phyloP scores from a whole-genome alignment of 2,113 vertebrate species.

The Etheostoma spectabile region DNA sequence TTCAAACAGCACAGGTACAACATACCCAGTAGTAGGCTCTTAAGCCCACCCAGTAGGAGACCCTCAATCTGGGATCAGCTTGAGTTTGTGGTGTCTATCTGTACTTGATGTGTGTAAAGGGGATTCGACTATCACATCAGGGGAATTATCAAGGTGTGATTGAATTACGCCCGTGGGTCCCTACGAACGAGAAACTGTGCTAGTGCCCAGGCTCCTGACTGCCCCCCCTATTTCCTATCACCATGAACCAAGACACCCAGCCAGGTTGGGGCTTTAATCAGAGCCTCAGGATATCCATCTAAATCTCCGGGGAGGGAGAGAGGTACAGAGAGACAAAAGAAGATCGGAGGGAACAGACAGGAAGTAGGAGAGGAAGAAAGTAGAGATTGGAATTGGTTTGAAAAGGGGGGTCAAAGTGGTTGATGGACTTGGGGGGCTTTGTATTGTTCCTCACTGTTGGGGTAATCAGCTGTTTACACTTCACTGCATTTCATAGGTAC shows the following conservation, averaged over 20 bases:
- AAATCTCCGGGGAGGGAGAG: conserved; percentile 60
- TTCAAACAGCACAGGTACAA: conserved; percentile 71
- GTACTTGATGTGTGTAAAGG: conserved; percentile 51
- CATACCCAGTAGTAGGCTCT: conserved; percentile 62
- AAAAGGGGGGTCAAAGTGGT: conserved; percentile 13
- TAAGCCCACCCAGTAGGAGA: conserved; percentile 71
- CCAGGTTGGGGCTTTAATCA: conserved; percentile 62
- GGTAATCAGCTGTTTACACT: conserved; percentile 76
- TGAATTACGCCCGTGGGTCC: conserved; percentile 69
- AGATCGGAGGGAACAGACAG: conserved; percentile 13
- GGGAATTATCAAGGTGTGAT: conserved; percentile 79
- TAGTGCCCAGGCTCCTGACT: conserved; percentile 17
- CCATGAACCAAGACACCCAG: conserved; percentile 42
- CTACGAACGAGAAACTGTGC: conserved; percentile 54
- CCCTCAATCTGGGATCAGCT: conserved; percentile 64
- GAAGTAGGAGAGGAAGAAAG: conserved; percentile 24
- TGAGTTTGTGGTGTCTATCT: conserved; percentile 66
- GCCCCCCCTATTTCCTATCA: conserved; percentile 25
- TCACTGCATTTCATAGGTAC: conserved; percentile 62
- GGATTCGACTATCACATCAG: conserved; percentile 65
- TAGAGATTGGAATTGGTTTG: conserved; percentile 18
- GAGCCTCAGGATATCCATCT: conserved; percentile 58
- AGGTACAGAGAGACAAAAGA: conserved; percentile 6
- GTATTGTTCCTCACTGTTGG: conserved; percentile 47
- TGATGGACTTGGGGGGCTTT: conserved; percentile 35